Percentiles rank a stretch among this genome's conserved stretches.
Conservation (phyloP, 2,113 vertebrate genomes). For the Lota lota region DNA sequence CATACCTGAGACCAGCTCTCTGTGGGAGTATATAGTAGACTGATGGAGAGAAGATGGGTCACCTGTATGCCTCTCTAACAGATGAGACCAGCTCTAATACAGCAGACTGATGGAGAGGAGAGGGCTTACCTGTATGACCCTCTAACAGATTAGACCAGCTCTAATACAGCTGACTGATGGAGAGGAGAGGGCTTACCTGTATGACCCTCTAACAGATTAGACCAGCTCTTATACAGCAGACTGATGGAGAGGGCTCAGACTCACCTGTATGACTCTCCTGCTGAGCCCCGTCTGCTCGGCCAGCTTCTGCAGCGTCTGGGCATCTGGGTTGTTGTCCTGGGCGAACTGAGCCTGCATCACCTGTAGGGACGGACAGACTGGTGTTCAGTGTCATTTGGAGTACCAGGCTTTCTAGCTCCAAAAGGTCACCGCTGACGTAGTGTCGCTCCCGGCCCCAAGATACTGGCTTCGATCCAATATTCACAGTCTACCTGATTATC, state of each 20-base stretch:
- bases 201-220: slow-evolving; percentile 78
- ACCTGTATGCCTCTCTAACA: no score
- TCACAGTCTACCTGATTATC: no score
- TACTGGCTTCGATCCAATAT: neutral
- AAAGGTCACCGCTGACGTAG: neutral
- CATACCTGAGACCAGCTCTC: neutral
- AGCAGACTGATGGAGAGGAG: no score
- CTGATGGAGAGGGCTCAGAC: neutral
- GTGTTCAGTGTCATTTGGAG: neutral
- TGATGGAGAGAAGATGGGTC: neutral
- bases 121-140: slow-evolving; percentile 73
- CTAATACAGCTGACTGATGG: neutral
- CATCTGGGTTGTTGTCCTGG: slow-evolving; percentile 98
- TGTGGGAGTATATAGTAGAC: neutral
- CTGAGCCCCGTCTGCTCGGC: slow-evolving; percentile 97
- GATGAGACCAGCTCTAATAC: no score
- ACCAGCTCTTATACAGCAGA: neutral
- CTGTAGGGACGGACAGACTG: slow-evolving; percentile 65
- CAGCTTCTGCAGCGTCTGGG: slow-evolving; percentile 95
- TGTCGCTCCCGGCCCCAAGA: neutral
- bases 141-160: neutral
- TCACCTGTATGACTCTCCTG: slow-evolving; percentile 96
- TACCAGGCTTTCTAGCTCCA: neutral
- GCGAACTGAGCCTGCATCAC: slow-evolving; percentile 99
- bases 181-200: slow-evolving; percentile 77